A percentile compares a stretch with the other conserved stretches of the same genome.
phyloP scores from a whole-genome alignment of 1,140 invertebrate genomes.

The Idris sp. region DNA sequence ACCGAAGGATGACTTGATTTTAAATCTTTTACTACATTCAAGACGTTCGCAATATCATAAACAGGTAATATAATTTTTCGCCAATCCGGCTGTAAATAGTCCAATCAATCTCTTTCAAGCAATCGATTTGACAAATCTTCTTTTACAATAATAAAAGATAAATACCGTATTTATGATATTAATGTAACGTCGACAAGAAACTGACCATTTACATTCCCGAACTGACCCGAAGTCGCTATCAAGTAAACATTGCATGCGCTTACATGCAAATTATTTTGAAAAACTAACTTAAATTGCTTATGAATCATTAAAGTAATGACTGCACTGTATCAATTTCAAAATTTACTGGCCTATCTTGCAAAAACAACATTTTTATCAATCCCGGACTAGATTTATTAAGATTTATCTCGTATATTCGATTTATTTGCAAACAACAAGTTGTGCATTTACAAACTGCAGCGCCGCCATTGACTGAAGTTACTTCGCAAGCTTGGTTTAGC shows the following conservation, averaged over 20 bases:
- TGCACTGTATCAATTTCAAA: slow-evolving; percentile 36
- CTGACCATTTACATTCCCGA: neutral
- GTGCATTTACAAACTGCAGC: no score
- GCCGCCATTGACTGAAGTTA: no score
- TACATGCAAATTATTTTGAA: neutral
- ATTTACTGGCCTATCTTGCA: slow-evolving; percentile 3
- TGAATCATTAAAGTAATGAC: slow-evolving; percentile 7
- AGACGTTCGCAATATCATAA: neutral
- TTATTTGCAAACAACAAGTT: no score
- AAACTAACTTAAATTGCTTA: neutral
- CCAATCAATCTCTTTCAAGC: slow-evolving; percentile 1
- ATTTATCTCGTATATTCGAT: no score
- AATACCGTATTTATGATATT: no score
- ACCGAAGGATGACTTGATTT: neutral
- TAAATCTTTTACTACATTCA: neutral
- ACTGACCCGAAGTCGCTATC: slow-evolving; percentile 1
- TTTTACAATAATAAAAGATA: no score
- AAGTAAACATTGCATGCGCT: neutral
- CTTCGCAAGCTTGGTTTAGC: no score
- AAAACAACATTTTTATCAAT: slow-evolving; percentile 7
- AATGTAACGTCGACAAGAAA: no score
- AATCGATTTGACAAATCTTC: slow-evolving; percentile 1
- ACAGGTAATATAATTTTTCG: neutral
- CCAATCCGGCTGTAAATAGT: neutral
- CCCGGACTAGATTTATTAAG: no score